Evolutionary conservation across 2,113 vertebrate species (phyloP).

Genomic region (Pteropus alecto): DNA sequence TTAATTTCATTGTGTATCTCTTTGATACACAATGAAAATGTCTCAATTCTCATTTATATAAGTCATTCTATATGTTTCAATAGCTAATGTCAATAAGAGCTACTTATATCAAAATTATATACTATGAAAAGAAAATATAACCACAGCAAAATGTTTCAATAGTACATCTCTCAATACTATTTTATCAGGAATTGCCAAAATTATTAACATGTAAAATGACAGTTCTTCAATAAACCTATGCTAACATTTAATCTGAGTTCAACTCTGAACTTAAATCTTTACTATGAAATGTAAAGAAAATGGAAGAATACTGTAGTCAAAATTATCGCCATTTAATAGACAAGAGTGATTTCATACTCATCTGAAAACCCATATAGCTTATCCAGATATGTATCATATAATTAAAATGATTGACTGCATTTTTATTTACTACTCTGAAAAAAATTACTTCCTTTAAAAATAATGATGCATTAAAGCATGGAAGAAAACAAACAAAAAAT

Average conservation of each 20-base stretch:
- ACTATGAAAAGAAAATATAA: neutral
- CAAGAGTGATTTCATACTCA: neutral
- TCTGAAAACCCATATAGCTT: neutral
- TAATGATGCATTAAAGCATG: neutral
- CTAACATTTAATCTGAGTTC: neutral
- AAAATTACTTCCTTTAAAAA: slow-evolving; percentile 37
- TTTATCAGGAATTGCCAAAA: neutral
- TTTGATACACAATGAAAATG: neutral
- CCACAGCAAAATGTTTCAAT: neutral
- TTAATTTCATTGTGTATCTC: neutral
- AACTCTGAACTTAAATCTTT: neutral
- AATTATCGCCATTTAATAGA: neutral
- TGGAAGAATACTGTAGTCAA: neutral
- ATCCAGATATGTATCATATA: neutral
- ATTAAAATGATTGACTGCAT: neutral
- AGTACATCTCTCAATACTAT: neutral
- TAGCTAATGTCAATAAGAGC: neutral
- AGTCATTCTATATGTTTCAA: neutral
- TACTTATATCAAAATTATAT: neutral
- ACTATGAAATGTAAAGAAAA: slow-evolving; percentile 2
- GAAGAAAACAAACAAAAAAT: neutral
- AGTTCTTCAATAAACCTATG: neutral
- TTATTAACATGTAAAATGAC: neutral
- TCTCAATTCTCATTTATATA: neutral
- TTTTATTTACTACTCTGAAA: slow-evolving; percentile 17